Conservation (phyloP, 1,140 invertebrate species). For the Dinoponera quadriceps region DNA sequence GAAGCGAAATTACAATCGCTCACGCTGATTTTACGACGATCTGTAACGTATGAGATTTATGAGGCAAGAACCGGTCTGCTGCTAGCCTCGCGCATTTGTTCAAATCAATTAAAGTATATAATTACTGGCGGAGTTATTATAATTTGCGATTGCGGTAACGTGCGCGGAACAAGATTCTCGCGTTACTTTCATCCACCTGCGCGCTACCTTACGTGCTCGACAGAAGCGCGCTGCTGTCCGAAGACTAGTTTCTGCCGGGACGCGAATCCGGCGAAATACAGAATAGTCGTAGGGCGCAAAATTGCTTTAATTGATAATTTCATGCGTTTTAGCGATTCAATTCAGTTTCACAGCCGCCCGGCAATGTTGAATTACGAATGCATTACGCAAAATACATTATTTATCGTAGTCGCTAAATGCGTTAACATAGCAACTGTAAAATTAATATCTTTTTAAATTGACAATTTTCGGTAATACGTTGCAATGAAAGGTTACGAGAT, state of each 20-base stretch:
- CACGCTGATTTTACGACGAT: slow-evolving; percentile 30
- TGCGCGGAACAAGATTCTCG: slow-evolving; percentile 16
- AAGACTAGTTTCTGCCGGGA: not conserved
- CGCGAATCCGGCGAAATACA: not conserved
- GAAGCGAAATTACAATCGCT: not conserved
- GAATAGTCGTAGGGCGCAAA: not conserved
- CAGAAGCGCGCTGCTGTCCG: not conserved
- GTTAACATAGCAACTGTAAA: slow-evolving; percentile 30
- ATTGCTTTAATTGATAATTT: slow-evolving; percentile 22
- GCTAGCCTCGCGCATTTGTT: slow-evolving; percentile 7
- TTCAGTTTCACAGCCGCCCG: slow-evolving; percentile 13
- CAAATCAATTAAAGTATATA: slow-evolving; percentile 46
- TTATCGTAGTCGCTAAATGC: slow-evolving; percentile 10
- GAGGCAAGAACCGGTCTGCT: slow-evolving; percentile 24
- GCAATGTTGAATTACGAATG: slow-evolving; percentile 7
- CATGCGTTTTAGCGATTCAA: not conserved
- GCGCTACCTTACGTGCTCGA: not conserved
- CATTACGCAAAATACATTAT: slow-evolving; percentile 16
- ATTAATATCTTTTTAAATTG: slow-evolving; percentile 30
- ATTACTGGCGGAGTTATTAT: slow-evolving; percentile 24
- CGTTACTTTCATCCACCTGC: slow-evolving; percentile 16
- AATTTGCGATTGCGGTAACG: slow-evolving; percentile 24
- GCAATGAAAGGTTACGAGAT: slow-evolving; percentile 1
- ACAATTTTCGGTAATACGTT: not conserved
- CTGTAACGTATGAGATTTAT: slow-evolving; percentile 40